These are phyloP conservation scores for Phalacrocorax brasilianus DNA, from an alignment of 2,113 vertebrate species.

Conservation along the genomic window DNA sequence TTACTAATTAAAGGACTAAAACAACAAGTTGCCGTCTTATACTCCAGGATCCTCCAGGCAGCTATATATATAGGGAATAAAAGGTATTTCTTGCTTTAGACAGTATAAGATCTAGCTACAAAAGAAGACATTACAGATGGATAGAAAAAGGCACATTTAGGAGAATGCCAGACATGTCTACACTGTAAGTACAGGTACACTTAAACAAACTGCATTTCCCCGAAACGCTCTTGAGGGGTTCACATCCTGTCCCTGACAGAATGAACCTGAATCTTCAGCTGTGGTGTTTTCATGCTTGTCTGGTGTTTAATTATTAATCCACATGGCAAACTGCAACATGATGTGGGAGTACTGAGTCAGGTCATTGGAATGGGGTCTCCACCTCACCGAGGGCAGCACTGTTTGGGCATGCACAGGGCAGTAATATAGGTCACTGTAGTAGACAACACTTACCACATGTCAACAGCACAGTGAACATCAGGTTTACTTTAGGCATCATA, in stretches of 20 bases:
- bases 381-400: background rate
- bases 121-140: background rate
- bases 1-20: background rate
- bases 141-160: background rate
- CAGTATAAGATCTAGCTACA: background rate
- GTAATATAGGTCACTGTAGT: rapidly evolving
- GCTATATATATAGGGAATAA: background rate
- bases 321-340: background rate
- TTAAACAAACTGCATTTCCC: background rate
- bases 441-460: background rate
- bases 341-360: background rate
- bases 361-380: background rate
- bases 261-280: background rate
- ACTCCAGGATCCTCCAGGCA: background rate
- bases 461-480: background rate
- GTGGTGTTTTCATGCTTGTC: background rate
- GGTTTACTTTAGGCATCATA: background rate
- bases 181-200: background rate
- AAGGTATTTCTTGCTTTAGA: background rate
- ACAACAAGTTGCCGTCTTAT: background rate
- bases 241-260: rapidly evolving
- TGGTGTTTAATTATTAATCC: background rate
- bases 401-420: rapidly evolving
- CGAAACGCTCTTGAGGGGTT: background rate
- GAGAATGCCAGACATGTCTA: rapidly evolving